Base-by-base conservation (phyloP, 1,140 invertebrate genomes). In the Rhyacophila brunnea region DNA sequence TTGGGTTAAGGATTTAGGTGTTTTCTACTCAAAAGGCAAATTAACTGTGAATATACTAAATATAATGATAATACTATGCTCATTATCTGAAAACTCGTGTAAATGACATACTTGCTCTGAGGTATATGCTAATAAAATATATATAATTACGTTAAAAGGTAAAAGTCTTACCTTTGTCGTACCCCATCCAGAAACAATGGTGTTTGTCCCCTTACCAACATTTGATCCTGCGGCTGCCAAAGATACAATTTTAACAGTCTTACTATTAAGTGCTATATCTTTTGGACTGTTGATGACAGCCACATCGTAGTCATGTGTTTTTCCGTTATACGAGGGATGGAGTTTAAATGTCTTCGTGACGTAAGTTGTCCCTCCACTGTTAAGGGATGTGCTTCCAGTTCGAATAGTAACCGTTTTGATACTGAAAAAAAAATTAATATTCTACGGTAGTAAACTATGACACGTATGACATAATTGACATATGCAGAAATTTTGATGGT, bases 171-270 rank as follows among this genome's bases (percentile, higher is more conserved):
- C 34, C 15, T 7, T 17, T 11, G 17, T 36, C 1, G 10, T 20
- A 15, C 48, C 48, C 48, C 48, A 50, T 50, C 48, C 48, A 17
- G 48, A 36, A 10, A 50, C 7, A 0, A 50, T 18, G 17, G 34
- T 20, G 6, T 35, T 11, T 18, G 19, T n/a, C n/a, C 34, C 10
- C n/a, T 17, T 11, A 36, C 14, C 1, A 19, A 46, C 17, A 7
- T 19, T 17, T 20, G 15, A 7, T 10, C 15, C 1, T 15, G 6
- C 32, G 10, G 34, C 1, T 36, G 32, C 14, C 11, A 50, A 50
- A 11, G 9, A 7, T 5, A 50, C 23, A 2, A 17, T 50, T 36
- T 50, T 50, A 13, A 50, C 13, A 36, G 17, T 17, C 9, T 28
- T 17, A 6, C 32, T 36, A n/a, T 18, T 11, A 18, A 36, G n/a